A percentile compares a stretch with the other conserved stretches of the same genome.
phyloP scores from a whole-genome alignment of 2,113 vertebrate species.

The Machaerirhynchus nigripectus region DNA sequence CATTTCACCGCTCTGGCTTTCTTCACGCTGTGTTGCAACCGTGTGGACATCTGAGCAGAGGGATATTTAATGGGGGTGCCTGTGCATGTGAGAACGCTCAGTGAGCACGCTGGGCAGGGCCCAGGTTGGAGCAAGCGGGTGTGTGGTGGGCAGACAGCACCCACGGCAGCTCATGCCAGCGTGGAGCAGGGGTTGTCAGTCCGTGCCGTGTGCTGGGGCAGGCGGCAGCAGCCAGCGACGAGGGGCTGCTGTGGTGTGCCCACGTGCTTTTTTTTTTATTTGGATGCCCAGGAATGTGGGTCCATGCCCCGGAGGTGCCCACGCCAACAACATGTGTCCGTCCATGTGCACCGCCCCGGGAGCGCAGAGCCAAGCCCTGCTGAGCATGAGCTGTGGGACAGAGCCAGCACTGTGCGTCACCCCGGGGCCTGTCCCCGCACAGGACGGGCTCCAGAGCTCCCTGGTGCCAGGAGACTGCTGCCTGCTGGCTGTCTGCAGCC shows the following conservation, averaged over 20 bases:
- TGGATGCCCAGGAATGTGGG: background rate
- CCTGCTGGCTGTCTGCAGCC: background rate
- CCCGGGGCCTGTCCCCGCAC: background rate
- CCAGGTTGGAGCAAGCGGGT: background rate
- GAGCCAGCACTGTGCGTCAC: background rate
- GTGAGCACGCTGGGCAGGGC: background rate
- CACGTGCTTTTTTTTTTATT: rapidly evolving
- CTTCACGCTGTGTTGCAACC: slow-evolving; percentile 5
- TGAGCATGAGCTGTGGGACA: background rate
- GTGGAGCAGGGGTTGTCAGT: rapidly evolving
- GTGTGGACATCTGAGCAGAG: background rate
- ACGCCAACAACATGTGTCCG: rapidly evolving
- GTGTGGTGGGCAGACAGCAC: background rate
- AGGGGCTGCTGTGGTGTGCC: background rate
- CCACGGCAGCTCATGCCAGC: rapidly evolving
- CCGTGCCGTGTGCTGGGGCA: background rate
- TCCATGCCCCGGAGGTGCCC: background rate
- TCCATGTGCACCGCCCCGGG: background rate
- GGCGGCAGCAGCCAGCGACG: background rate
- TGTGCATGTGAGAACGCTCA: background rate
- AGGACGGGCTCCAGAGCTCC: background rate
- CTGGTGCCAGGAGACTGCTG: background rate
- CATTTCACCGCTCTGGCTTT: slow-evolving; percentile 51
- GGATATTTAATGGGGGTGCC: background rate
- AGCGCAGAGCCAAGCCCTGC: background rate